Evolutionary conservation across 2,797 vertebrate species (phyloP).

Genomic region (Periparus ater): DNA sequence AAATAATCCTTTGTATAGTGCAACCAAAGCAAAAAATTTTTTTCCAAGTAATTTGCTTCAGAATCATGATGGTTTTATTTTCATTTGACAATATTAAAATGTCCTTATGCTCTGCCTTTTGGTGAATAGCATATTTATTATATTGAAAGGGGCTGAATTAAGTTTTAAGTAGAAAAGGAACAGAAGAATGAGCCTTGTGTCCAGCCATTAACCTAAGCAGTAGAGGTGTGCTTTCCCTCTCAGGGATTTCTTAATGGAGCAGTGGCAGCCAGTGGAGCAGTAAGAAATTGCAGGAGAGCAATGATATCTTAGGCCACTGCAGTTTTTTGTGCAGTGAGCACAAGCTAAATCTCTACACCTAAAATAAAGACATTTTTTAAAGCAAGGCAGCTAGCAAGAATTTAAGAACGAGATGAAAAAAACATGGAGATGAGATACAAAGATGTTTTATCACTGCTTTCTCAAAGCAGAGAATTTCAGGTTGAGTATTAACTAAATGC

Average conservation of each 20-base stretch:
- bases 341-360: neutral
- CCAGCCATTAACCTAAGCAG: fast-evolving
- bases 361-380: neutral
- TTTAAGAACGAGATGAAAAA: neutral
- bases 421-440: fast-evolving
- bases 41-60: neutral
- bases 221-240: neutral
- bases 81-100: neutral
- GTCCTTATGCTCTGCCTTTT: neutral
- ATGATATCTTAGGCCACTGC: neutral
- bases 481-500: neutral
- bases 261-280: neutral
- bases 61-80: neutral
- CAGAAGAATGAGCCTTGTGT: neutral
- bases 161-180: neutral
- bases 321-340: neutral
- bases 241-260: neutral
- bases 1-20: neutral
- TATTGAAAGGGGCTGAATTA: neutral
- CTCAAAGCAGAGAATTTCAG: neutral
- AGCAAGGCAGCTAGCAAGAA: neutral
- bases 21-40: neutral
- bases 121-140: neutral
- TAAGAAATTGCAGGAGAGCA: neutral
- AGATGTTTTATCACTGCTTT: neutral